Evolutionary conservation across 2,113 vertebrate species (phyloP).

Genomic region (Anolis sagrei): DNA sequence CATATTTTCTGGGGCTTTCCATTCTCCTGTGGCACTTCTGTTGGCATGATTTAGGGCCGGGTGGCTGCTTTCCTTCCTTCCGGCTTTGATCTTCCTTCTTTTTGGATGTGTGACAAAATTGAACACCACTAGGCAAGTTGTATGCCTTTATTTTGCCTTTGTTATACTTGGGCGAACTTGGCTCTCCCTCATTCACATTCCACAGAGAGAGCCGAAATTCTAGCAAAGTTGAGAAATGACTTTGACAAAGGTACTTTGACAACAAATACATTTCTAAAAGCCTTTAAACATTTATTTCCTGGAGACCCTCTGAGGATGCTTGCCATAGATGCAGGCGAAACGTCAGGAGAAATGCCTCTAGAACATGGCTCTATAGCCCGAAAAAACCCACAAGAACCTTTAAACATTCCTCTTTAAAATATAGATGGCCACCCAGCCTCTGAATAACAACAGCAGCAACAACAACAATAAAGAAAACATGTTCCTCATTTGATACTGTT

Average conservation of each 20-base stretch:
- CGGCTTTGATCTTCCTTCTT: slow-evolving; percentile 4
- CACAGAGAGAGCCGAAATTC: background rate
- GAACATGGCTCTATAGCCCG: too few species aligned
- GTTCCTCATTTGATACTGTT: too few species aligned
- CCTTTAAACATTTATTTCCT: too few species aligned
- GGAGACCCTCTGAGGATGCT: too few species aligned
- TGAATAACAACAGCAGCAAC: too few species aligned
- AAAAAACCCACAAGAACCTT: too few species aligned
- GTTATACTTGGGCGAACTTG: background rate
- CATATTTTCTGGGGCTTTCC: background rate
- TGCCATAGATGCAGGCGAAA: too few species aligned
- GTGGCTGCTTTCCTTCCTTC: background rate
- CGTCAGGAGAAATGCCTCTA: too few species aligned
- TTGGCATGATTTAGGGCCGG: background rate
- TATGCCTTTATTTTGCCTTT: background rate
- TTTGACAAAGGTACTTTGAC: background rate
- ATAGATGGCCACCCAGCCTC: too few species aligned
- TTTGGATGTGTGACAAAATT: slow-evolving; percentile 4
- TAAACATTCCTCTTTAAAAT: too few species aligned
- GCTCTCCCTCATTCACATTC: too few species aligned
- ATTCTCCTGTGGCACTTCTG: background rate
- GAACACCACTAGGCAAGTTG: background rate
- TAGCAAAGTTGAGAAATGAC: background rate
- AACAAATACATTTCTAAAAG: background rate
- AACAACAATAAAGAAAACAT: too few species aligned